phyloP scores from a whole-genome alignment of 2,888 invertebrate genomes.

The Ormia ochracea region DNA sequence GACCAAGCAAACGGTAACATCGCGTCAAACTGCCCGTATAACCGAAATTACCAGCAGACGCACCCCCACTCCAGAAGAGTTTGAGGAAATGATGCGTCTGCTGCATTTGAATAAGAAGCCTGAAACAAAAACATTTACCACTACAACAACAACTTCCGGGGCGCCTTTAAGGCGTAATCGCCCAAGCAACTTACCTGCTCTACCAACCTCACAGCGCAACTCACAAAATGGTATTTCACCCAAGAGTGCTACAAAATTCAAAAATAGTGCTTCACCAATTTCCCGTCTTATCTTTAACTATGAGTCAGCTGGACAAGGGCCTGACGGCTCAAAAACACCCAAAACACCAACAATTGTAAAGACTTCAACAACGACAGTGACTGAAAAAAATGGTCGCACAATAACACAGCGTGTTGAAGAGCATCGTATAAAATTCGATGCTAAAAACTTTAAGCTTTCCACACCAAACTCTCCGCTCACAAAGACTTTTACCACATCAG shows the following conservation, averaged over 20 bases:
- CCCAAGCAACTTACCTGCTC: conserved; percentile 48
- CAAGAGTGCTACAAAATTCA: conserved; percentile 60
- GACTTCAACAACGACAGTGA: conserved; percentile 68
- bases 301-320: conserved; percentile 58
- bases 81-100: conserved; percentile 68
- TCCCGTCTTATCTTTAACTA: conserved; percentile 61
- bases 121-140: conserved; percentile 48
- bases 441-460: conserved; percentile 56
- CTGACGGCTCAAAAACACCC: conserved; percentile 41
- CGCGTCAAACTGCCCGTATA: conserved; percentile 68
- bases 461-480: conserved; percentile 59
- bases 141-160: conserved; percentile 32
- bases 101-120: conserved; percentile 62
- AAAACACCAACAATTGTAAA: conserved; percentile 66
- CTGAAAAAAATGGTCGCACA: conserved; percentile 69
- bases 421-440: conserved; percentile 63
- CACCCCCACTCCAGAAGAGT: conserved; percentile 69
- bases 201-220: conserved; percentile 39
- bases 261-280: conserved; percentile 52
- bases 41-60: conserved; percentile 70
- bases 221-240: conserved; percentile 52
- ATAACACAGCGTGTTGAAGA: conserved; percentile 69
- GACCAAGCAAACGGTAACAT: conserved; percentile 72
- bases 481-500: conserved; percentile 21
- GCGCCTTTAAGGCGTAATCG: conserved; percentile 48